Evolutionary conservation across 1,140 invertebrate genomes (phyloP), one percentile per base, ranked within the genome.

Genomic region (Centruroides sculpturatus): DNA sequence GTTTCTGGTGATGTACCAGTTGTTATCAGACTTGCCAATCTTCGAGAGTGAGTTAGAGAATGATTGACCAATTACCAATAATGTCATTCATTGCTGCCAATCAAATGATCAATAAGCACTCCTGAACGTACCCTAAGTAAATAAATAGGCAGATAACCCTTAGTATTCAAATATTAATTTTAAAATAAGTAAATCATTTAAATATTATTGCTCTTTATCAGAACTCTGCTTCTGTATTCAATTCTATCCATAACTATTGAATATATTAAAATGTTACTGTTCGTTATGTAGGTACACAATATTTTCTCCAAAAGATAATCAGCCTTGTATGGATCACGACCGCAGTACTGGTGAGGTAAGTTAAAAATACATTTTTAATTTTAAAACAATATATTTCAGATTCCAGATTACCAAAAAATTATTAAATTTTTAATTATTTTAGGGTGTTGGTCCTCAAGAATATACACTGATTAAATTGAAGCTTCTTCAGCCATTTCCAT

Each of bases 281-380:
- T 56, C 55, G 13, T 57, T 55, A 69, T 71, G 54, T 64, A 79
- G 77, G 59, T 92, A 98, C 70, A 95, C 94, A 10, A 92, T 99
- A 65, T 99, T 85, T 76, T 98, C 95, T 1, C 94, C 95, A 3
- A 83, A 87, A 69, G 96, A 99, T 77, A 85, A 86, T 47, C 97
- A 99, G 73, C 96, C 97, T 3, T 99, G 97, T 73, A 99, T 99
- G 97, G 97, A 99, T 76, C 97, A 99, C 73, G 97, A 99, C 75
- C 80, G 97, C 67, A 84, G 87, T 36, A 81, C 83, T 55, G 97
- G 97, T 10, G 97, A 99, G 80, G 75, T 75, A 63, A 67, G 64
- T 46, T 49, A 55, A 35, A 35, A 13, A 52, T 23, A 23, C 23
- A 35, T 60, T 60, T 48, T 59, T n/a, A 55, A 35, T 12, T 35